Evolutionary conservation across 1,140 invertebrate species (phyloP).

Genomic region (Sycophila sp.): DNA sequence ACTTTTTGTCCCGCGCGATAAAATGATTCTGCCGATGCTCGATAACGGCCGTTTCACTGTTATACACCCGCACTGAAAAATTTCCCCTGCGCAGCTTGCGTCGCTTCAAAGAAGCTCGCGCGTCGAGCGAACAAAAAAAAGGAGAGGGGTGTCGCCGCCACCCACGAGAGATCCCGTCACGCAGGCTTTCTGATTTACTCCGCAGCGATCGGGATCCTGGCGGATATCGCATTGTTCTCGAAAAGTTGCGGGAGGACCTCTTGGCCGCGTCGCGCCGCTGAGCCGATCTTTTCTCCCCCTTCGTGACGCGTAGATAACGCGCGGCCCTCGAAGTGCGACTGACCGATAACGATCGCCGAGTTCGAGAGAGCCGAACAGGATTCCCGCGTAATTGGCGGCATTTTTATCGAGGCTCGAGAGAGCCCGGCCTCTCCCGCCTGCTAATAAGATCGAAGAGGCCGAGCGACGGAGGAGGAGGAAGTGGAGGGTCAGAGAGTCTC

Average conservation of each 20-base stretch:
- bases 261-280: not conserved
- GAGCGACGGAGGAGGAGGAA: too few species aligned
- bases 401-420: not conserved
- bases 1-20: conserved; percentile 10
- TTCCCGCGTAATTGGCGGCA: conserved; percentile 33
- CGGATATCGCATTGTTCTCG: conserved; percentile 32
- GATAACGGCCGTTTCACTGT: too few species aligned
- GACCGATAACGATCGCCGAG: conserved; percentile 18
- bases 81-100: too few species aligned
- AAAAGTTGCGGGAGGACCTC: not conserved
- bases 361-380: conserved; percentile 8
- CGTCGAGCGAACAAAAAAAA: too few species aligned
- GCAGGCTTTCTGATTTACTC: not conserved
- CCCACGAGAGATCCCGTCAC: not conserved
- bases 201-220: not conserved
- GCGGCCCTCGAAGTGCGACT: conserved; percentile 1
- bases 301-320: not conserved
- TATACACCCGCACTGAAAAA: too few species aligned
- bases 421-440: too few species aligned
- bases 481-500: too few species aligned
- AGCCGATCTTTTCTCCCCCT: not conserved
- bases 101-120: too few species aligned
- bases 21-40: not conserved
- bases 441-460: too few species aligned
- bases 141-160: not conserved